phyloP scores from a whole-genome alignment of 2,888 invertebrate genomes.

The Trissolcus brochymenae region DNA sequence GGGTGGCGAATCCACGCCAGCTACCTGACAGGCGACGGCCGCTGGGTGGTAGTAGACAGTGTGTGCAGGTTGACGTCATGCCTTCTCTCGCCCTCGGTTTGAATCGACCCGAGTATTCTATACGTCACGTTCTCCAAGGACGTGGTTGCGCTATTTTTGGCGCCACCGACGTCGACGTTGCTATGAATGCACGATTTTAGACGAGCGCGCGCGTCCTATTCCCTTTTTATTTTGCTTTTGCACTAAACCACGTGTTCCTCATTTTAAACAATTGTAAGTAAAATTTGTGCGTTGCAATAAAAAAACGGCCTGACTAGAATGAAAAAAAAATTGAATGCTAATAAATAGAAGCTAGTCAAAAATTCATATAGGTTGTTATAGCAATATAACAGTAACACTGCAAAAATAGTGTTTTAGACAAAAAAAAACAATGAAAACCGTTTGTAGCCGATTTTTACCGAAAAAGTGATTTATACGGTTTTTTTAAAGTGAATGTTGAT shows the following conservation, averaged over 20 bases:
- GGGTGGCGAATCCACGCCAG: slow-evolving; percentile 53
- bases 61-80: slow-evolving; percentile 70
- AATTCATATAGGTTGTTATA: too few relatives aligned
- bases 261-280: slow-evolving; percentile 37
- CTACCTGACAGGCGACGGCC: slow-evolving; percentile 40
- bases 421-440: too few relatives aligned
- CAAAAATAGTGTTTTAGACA: too few relatives aligned
- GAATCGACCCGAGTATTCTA: slow-evolving; percentile 70
- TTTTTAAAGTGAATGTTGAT: too few relatives aligned
- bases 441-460: too few relatives aligned
- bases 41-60: slow-evolving; percentile 44
- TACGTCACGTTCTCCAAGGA: slow-evolving; percentile 73
- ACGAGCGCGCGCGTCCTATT: slow-evolving; percentile 42
- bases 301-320: too few relatives aligned
- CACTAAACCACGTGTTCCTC: slow-evolving; percentile 35
- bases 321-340: too few relatives aligned
- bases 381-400: too few relatives aligned
- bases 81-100: slow-evolving; percentile 69
- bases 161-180: slow-evolving; percentile 78
- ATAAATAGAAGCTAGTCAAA: too few relatives aligned
- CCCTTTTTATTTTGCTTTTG: slow-evolving; percentile 32
- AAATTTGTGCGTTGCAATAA: too few relatives aligned
- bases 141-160: slow-evolving; percentile 71
- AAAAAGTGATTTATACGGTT: too few relatives aligned
- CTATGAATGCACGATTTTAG: slow-evolving; percentile 61